phyloP scores from a whole-genome alignment of 1,140 invertebrate species.

The Bacillus rossius region DNA sequence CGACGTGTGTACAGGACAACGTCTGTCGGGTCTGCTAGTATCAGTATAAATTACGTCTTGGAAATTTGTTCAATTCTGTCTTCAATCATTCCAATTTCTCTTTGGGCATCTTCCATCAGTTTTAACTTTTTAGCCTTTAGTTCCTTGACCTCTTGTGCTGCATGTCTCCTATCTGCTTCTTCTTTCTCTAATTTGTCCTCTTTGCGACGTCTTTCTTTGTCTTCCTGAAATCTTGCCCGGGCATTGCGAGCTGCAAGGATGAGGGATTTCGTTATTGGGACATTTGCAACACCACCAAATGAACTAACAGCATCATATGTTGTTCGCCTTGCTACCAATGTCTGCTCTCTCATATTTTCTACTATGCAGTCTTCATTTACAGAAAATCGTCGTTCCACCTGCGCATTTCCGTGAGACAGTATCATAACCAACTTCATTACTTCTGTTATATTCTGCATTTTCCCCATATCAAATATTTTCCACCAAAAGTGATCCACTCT shows the following conservation, averaged over 20 bases:
- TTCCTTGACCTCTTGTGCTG: too few species aligned
- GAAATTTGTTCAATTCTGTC: too few species aligned
- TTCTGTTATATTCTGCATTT: conserved; percentile 1
- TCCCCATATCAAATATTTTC: conserved; percentile 3
- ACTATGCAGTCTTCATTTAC: conserved; percentile 24
- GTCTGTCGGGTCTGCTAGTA: too few species aligned
- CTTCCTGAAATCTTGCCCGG: conserved; percentile 12
- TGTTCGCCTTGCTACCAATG: conserved; percentile 19
- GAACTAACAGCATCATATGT: conserved; percentile 17
- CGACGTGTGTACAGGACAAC: too few species aligned
- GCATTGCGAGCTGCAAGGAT: conserved; percentile 16
- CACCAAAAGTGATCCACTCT: conserved; percentile 19
- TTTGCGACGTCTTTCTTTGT: neutral
- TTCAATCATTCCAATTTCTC: too few species aligned
- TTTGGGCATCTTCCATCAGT: too few species aligned
- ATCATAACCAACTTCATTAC: conserved; percentile 4
- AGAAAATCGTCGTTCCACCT: conserved; percentile 24
- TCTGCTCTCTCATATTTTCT: conserved; percentile 20
- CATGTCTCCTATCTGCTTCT: too few species aligned
- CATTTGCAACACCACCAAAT: conserved; percentile 2
- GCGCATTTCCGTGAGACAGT: conserved; percentile 20
- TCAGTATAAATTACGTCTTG: too few species aligned
- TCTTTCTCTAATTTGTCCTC: conserved; percentile 4
- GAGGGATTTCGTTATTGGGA: conserved; percentile 6
- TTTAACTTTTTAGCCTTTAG: too few species aligned